phyloP scores from a whole-genome alignment of 2,888 invertebrate species.

The Kryphioiulus occultus region DNA sequence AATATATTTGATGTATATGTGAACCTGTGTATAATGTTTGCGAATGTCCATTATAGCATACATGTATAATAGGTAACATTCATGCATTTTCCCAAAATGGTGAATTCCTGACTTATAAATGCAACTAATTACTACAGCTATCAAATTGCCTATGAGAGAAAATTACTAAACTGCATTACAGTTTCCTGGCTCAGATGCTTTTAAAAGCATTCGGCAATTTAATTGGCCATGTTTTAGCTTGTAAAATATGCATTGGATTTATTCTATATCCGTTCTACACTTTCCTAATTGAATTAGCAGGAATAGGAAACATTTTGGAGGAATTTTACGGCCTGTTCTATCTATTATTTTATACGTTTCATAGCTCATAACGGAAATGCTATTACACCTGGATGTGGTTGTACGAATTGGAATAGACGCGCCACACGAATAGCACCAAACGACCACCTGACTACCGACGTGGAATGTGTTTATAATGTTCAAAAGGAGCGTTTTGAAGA shows the following conservation, averaged over 20 bases:
- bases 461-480: neutral
- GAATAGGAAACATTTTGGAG: neutral
- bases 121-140: neutral
- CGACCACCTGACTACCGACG: no score
- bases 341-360: neutral
- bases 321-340: neutral
- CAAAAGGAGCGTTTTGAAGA: neutral
- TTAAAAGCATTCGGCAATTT: neutral
- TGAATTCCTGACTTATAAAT: neutral
- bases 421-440: neutral
- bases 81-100: neutral
- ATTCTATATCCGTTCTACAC: neutral
- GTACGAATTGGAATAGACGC: neutral
- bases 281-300: neutral
- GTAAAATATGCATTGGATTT: neutral
- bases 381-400: neutral
- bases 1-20: no score
- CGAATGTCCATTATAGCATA: no score
- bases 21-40: no score
- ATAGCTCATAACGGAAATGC: neutral
- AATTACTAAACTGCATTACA: neutral
- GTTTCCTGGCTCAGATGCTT: neutral
- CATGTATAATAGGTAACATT: neutral
- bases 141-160: slow-evolving; percentile 3
- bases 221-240: neutral